Percentiles rank a stretch among this genome's conserved stretches.
Evolutionary conservation across 2,888 invertebrate species (phyloP).

Genomic region (Lottia scabra): DNA sequence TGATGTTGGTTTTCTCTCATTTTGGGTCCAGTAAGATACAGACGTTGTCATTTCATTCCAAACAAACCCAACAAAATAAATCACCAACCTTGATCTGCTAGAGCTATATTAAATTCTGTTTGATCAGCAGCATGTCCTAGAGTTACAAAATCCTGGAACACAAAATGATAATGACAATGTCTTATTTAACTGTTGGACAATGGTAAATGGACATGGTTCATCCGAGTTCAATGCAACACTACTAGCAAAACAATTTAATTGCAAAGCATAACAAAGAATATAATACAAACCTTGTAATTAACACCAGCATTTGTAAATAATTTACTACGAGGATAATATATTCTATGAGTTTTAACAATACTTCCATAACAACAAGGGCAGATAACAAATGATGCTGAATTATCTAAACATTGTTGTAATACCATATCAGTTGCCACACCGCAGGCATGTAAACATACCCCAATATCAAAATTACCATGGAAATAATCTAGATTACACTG

Average conservation of each 20-base stretch:
- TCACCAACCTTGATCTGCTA: constrained; percentile 58
- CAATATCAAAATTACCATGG: constrained; percentile 81
- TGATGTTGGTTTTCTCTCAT: no score
- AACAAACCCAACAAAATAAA: constrained; percentile 73
- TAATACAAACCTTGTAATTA: constrained; percentile 47
- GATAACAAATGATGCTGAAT: constrained; percentile 84
- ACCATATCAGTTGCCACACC: constrained; percentile 95
- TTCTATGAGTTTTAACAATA: constrained; percentile 82
- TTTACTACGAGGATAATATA: constrained; percentile 85
- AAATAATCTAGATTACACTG: constrained; percentile 95
- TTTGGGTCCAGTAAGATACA: no score
- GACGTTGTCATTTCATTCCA: no score
- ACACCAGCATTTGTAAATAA: constrained; percentile 46
- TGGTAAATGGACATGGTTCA: no score
- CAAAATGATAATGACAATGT: no score
- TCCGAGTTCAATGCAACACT: no score
- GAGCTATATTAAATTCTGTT: constrained; percentile 77
- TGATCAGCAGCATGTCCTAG: constrained; percentile 94
- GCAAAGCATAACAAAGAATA: no score
- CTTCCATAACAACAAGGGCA: constrained; percentile 96
- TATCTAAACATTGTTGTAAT: constrained; percentile 82
- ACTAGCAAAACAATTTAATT: no score
- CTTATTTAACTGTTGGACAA: no score
- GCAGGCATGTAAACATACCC: constrained; percentile 92
- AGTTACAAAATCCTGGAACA: constrained; percentile 78